Evolutionary conservation across 2,797 vertebrate species (phyloP), one percentile per base, ranked within the genome.

Genomic region (Xenentodon cancila): DNA sequence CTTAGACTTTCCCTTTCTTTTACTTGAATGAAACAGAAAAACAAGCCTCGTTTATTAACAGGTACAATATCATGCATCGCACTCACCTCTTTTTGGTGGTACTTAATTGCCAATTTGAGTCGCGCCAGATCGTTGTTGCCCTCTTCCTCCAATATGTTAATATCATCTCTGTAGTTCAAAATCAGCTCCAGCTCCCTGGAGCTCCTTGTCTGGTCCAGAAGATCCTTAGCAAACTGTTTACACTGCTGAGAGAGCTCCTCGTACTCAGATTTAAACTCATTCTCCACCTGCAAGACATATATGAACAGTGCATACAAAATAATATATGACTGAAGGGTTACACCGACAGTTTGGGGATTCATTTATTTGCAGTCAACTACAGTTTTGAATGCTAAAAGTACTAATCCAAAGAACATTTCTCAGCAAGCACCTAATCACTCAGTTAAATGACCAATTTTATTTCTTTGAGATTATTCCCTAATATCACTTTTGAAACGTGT

Each of bases 161-260:
- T 91, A 79, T 98, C 94, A 13, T 99, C 97, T 73, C 93, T 94
- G 89, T 97, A 98, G 90, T 99, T 99, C 64, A 99, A 96, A 87
- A 99, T 96, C 93, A 98, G 95, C 92, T 99, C 96, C 73, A 99
- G 93, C 87, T 99, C 97, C 80, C 96, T 94, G 73, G 97, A 99
- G 90, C 97, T 99, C 47, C 97, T 91, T 0, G 97, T 99, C 91
- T 99, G 97, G 86, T 99, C 97, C 80, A 99, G 85, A 5, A 99
- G 94, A 88, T 99, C 95, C 90, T 99, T 99, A 43, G 97, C 97
- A 71, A 99, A 99, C 74, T 97, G 96, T 82, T 98, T 98, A 77
- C 97, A 99, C 78, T 97, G 96, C 59, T 93, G 93, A 0, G 97
- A 97, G 59, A 99, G 91, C 79, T 99, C 97, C 81, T 99, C 97